A percentile compares a stretch with the other conserved stretches of the same genome.
Evolutionary conservation across 2,113 vertebrate genomes (phyloP).

Genomic region (Nanorana parkeri): DNA sequence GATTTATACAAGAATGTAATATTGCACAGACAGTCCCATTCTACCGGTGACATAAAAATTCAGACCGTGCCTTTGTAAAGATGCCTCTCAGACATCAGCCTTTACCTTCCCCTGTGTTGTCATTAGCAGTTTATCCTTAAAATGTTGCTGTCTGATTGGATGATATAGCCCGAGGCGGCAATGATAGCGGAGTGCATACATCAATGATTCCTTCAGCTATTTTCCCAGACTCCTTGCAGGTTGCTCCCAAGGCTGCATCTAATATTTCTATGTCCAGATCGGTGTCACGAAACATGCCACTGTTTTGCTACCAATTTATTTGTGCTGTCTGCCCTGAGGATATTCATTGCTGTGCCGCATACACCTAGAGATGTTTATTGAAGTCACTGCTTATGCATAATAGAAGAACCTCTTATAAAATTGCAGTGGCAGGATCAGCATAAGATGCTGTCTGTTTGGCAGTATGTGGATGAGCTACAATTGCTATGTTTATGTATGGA

Average conservation of each 20-base stretch:
- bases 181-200: neutral
- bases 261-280: slow-evolving; percentile 16
- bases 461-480: too few species aligned
- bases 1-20: too few species aligned
- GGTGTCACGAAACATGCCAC: slow-evolving; percentile 12
- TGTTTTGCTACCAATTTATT: slow-evolving; percentile 52
- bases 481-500: too few species aligned
- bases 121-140: slow-evolving; percentile 11
- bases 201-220: slow-evolving; percentile 8
- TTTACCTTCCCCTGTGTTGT: neutral
- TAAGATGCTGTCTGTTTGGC: neutral
- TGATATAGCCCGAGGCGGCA: slow-evolving; percentile 10
- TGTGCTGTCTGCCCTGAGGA: slow-evolving; percentile 36
- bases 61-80: too few species aligned
- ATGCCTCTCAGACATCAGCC: too few species aligned
- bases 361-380: slow-evolving; percentile 16
- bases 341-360: slow-evolving; percentile 33
- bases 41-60: too few species aligned
- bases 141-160: slow-evolving; percentile 24
- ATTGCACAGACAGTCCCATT: too few species aligned
- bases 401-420: slow-evolving; percentile 11
- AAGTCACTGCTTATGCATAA: slow-evolving; percentile 23
- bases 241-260: neutral
- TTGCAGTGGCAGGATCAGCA: neutral
- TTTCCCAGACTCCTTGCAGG: slow-evolving; percentile 3